Percentiles rank a stretch among this genome's conserved stretches.
phyloP scores from a whole-genome alignment of 2,797 vertebrate genomes.

The Rhinella marina region DNA sequence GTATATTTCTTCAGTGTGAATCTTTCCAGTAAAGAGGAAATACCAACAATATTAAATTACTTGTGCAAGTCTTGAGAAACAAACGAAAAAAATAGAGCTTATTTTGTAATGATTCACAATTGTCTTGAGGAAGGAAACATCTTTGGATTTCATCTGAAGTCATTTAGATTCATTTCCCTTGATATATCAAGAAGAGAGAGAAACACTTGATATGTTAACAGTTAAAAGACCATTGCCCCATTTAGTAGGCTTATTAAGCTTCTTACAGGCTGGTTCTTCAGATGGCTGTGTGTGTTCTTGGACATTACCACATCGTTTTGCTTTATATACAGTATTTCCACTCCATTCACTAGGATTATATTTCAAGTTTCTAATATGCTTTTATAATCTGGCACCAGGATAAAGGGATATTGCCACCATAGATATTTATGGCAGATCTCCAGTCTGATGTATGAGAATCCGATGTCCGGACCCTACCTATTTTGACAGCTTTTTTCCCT shows the following conservation, averaged over 20 bases:
- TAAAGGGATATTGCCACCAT: not conserved
- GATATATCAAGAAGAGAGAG: constrained; percentile 5
- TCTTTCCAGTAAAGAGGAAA: not conserved
- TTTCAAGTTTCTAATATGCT: not conserved
- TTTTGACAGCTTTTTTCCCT: not conserved
- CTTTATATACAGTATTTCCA: not conserved
- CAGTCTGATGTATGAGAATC: not conserved
- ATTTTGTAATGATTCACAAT: constrained; percentile 16
- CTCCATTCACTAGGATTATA: not conserved
- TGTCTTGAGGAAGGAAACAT: not conserved
- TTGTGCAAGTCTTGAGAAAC: constrained; percentile 4
- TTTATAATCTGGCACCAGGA: not conserved
- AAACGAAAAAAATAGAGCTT: not conserved
- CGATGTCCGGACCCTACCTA: not conserved
- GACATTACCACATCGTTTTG: not conserved
- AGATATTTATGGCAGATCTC: not conserved
- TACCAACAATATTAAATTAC: not conserved
- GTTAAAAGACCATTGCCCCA: not conserved
- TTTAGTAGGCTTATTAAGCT: not conserved
- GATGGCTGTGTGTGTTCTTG: not conserved
- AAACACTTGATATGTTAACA: constrained; percentile 25
- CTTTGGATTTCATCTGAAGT: not conserved
- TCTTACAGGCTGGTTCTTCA: not conserved
- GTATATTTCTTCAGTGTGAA: not conserved
- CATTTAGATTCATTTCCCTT: constrained; percentile 22